Evolutionary conservation across 2,797 vertebrate genomes (phyloP).

Genomic region (Protosalanx chinensis): DNA sequence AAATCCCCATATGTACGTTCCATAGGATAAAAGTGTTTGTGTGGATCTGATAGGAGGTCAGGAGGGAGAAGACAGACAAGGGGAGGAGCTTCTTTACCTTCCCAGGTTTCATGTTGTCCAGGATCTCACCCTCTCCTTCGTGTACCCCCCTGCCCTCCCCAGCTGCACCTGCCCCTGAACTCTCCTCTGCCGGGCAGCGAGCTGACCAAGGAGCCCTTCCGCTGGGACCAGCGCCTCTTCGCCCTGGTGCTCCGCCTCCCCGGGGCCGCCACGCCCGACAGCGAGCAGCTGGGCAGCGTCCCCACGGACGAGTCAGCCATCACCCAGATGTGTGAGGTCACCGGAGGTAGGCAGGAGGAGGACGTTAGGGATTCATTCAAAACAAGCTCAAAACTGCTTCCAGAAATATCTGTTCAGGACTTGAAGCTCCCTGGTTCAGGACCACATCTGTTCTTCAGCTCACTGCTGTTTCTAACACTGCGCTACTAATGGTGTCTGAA

Average conservation of each 20-base stretch:
- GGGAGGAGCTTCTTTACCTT: not conserved
- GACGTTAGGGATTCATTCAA: too few species aligned
- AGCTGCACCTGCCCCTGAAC: slow-evolving; percentile 97
- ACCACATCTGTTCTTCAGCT: not conserved
- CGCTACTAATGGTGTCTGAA: not conserved
- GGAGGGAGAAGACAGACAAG: too few species aligned
- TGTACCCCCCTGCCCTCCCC: slow-evolving; percentile 4
- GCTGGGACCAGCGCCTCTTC: slow-evolving; percentile 98
- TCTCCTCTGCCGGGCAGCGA: slow-evolving; percentile 96
- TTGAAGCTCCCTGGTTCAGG: too few species aligned
- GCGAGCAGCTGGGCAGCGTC: slow-evolving; percentile 95
- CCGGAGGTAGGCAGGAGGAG: slow-evolving; percentile 81
- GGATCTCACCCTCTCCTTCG: not conserved
- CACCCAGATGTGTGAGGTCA: slow-evolving; percentile 99
- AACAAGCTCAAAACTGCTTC: too few species aligned
- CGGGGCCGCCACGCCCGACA: slow-evolving; percentile 84
- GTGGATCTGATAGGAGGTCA: too few species aligned
- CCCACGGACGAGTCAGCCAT: slow-evolving; percentile 95
- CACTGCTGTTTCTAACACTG: not conserved
- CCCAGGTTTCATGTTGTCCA: too few species aligned
- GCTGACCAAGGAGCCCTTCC: slow-evolving; percentile 98
- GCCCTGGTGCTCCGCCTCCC: slow-evolving; percentile 93
- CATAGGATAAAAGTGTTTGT: too few species aligned
- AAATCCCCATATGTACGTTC: too few species aligned
- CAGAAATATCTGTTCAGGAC: too few species aligned